Evolutionary conservation across 2,113 vertebrate species (phyloP).

Genomic region (Strix aluco): DNA sequence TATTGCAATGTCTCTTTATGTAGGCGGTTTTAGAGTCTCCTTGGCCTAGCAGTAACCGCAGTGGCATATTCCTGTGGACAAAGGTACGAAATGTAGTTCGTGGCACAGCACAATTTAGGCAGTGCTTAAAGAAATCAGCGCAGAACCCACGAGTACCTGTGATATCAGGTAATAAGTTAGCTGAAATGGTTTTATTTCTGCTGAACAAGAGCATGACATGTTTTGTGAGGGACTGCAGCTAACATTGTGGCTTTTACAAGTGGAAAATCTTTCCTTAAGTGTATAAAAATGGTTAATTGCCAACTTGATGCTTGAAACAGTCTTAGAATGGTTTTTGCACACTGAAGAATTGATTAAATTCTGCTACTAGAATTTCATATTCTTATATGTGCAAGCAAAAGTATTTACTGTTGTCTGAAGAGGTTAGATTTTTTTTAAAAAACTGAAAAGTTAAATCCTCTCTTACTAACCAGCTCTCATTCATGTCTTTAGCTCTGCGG

Average conservation of each 20-base stretch:
- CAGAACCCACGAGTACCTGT: slow-evolving; percentile 58
- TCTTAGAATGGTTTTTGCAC: neutral
- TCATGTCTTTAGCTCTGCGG: slow-evolving; percentile 74
- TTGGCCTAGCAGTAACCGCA: slow-evolving; percentile 94
- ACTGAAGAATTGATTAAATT: neutral
- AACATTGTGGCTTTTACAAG: neutral
- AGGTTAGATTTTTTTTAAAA: slow-evolving; percentile 19
- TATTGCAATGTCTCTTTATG: neutral
- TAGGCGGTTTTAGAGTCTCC: slow-evolving; percentile 94
- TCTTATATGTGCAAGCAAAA: neutral
- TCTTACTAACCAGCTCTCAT: slow-evolving; percentile 62
- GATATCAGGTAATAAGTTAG: slow-evolving; percentile 77
- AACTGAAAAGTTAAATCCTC: slow-evolving; percentile 3
- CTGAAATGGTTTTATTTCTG: slow-evolving; percentile 6
- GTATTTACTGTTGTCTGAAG: slow-evolving; percentile 23
- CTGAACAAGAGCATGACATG: neutral
- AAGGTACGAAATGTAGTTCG: slow-evolving; percentile 90
- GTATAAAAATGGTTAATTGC: neutral
- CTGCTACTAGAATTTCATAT: neutral
- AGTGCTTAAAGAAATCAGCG: slow-evolving; percentile 73
- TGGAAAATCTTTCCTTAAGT: neutral
- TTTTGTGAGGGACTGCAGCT: neutral
- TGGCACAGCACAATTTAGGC: slow-evolving; percentile 90
- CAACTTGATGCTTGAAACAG: neutral
- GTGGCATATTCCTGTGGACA: slow-evolving; percentile 94